Evolutionary conservation across 2,888 invertebrate genomes (phyloP), one percentile per base, ranked within the genome.

Genomic region (Tenodera sinensis): DNA sequence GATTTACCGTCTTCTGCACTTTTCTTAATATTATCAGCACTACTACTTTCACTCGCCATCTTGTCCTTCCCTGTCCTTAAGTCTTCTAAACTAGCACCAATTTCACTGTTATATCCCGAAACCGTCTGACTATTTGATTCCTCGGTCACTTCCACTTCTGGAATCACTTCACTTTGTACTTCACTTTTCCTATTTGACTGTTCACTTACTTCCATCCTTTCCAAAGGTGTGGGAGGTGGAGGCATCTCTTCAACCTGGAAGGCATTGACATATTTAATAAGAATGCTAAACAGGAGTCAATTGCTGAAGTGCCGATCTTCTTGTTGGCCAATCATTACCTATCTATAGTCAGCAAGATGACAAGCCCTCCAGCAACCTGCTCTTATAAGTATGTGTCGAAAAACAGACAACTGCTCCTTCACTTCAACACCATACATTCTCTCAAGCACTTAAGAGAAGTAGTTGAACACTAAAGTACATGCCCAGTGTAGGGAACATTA

Each of bases 1-100:
- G 86, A 87, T 85, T 91, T 89, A 82, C 88, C 83, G 12, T 89
- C 88, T 47, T 90, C 90, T 20, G 84, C 89, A 28, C 54, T 85
- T 87, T 83, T 90, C 25, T 89, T 87, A 95, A 95, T 90, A 83
- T 92, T 93, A 14, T 91, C 92, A 25, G 92, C 92, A 81, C 71
- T 42, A 30, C 14, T 42, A 87, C 87, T 83, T 27, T 87, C 87
- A 71, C 83, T 28, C n/a, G 28, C 34, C 6, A 28, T 71, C 20
- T 86, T 86, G 71, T 86, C 81, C 83, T 87, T 82, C 82, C 83
- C 87, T 87, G 87, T 87, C n/a, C 87, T 87, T 83, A 82, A 82
- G 14, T 82, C 82, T 28, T 87, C 87, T 42, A 87, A 25, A 34
- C 82, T 83, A 82, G 87, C 54, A 82, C 87, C 87, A 34, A 83